Evolutionary conservation across 2,888 invertebrate genomes (phyloP).

Genomic region (Eudasyphora cyanicolor): DNA sequence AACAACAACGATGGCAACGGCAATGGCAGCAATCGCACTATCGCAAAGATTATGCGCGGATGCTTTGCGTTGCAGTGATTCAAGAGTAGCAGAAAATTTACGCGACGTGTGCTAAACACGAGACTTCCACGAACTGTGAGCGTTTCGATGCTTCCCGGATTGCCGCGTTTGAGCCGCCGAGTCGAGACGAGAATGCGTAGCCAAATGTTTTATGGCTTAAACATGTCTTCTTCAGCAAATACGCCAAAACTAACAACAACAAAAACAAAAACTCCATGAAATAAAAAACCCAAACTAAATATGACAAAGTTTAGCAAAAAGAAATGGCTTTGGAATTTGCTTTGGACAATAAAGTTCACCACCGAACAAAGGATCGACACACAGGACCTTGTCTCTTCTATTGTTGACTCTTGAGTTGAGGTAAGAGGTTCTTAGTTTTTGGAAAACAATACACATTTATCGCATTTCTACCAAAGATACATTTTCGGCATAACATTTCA

Average conservation of each 20-base stretch:
- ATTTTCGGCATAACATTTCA: slow-evolving; percentile 28
- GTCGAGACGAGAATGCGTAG: slow-evolving; percentile 61
- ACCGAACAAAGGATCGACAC: background rate
- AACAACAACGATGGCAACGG: background rate
- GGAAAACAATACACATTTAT: slow-evolving; percentile 12
- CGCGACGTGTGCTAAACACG: slow-evolving; percentile 80
- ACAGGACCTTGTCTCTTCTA: background rate
- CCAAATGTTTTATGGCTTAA: slow-evolving; percentile 67
- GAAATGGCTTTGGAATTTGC: slow-evolving; percentile 41
- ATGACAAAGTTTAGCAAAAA: slow-evolving; percentile 53
- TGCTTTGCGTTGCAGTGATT: slow-evolving; percentile 41
- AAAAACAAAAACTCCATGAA: slow-evolving; percentile 1
- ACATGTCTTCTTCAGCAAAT: slow-evolving; percentile 56
- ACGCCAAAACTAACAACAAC: slow-evolving; percentile 37
- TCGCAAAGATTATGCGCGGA: slow-evolving; percentile 57
- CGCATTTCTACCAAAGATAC: background rate
- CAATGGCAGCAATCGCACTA: background rate
- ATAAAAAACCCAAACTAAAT: slow-evolving; percentile 32
- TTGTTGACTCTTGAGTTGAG: slow-evolving; percentile 1
- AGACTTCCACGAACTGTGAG: slow-evolving; percentile 79
- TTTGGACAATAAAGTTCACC: slow-evolving; percentile 38
- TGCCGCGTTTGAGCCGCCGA: slow-evolving; percentile 1
- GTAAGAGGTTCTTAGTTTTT: background rate
- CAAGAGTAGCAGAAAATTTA: slow-evolving; percentile 74
- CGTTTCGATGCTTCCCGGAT: slow-evolving; percentile 52